Conservation (phyloP, 2,797 vertebrate species). For the Chrosomus eos region DNA sequence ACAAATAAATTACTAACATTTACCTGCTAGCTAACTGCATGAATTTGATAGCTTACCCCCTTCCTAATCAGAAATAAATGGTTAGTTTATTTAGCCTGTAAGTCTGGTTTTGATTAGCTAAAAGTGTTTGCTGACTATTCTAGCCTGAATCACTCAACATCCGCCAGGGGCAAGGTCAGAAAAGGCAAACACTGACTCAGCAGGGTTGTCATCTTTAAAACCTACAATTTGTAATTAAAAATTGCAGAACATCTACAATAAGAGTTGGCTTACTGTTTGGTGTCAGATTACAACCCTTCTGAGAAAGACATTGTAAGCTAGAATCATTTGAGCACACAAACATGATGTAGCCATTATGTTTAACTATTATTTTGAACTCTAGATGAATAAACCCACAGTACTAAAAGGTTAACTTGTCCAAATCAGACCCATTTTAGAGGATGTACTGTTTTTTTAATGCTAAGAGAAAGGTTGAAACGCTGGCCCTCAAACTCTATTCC, state of each 20-base stretch:
- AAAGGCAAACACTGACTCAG: constrained; percentile 39
- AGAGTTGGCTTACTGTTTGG: constrained; percentile 14
- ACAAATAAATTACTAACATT: background rate
- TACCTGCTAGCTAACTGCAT: background rate
- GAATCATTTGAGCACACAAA: background rate
- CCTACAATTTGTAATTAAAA: constrained; percentile 16
- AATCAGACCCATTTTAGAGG: constrained; percentile 40
- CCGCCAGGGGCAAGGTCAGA: constrained; percentile 12
- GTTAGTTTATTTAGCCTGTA: constrained; percentile 10
- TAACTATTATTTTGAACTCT: constrained; percentile 12
- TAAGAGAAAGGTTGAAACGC: constrained; percentile 55
- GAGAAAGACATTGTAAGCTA: background rate
- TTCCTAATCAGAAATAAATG: background rate
- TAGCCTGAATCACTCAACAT: constrained; percentile 33
- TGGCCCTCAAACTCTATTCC: constrained; percentile 55
- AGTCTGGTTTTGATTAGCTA: constrained; percentile 28
- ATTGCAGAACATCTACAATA: constrained; percentile 23
- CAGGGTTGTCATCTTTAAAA: constrained; percentile 31
- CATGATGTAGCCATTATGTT: background rate
- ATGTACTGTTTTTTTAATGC: constrained; percentile 60
- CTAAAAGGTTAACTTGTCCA: constrained; percentile 36
- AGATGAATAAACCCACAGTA: constrained; percentile 1
- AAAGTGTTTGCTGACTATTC: constrained; percentile 17
- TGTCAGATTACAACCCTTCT: background rate
- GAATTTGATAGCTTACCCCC: too few species aligned